Conservation (phyloP, 2,113 vertebrate genomes). For the Malaclemys terrapin region DNA sequence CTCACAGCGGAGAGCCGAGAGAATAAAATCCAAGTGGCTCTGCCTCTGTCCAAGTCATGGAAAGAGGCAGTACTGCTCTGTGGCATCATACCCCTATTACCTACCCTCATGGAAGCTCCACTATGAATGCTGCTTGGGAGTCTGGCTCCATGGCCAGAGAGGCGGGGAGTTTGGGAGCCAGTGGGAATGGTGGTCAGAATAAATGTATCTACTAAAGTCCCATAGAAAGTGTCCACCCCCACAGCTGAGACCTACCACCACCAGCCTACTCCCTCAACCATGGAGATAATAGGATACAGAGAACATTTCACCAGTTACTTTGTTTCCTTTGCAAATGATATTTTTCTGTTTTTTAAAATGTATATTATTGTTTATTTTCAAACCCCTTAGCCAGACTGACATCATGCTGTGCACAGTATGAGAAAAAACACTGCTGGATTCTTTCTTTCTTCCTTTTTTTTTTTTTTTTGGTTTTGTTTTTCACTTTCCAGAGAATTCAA, state of each 20-base stretch:
- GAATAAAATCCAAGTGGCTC: fast-evolving
- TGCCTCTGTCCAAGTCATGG: background rate
- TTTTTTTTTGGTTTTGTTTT: background rate
- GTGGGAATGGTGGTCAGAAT: background rate
- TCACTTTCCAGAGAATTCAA: constrained; percentile 46
- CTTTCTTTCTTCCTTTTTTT: background rate
- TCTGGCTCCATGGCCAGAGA: background rate
- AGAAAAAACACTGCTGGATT: constrained; percentile 50
- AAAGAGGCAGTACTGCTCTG: background rate
- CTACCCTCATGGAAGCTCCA: background rate
- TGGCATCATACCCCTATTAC: background rate
- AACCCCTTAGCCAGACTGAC: constrained; percentile 55
- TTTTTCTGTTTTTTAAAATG: constrained; percentile 46
- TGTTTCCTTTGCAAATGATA: constrained; percentile 21
- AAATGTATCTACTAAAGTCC: background rate
- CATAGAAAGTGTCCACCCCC: background rate
- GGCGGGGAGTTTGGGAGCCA: background rate
- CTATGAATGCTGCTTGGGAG: background rate
- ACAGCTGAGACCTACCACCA: background rate
- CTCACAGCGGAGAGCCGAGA: background rate
- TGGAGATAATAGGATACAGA: background rate
- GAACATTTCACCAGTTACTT: background rate
- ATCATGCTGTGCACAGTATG: constrained; percentile 44
- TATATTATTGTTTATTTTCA: constrained; percentile 61
- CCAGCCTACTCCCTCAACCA: background rate